A percentile compares a stretch with the other conserved stretches of the same genome.
Conservation (phyloP, 2,113 vertebrate species). For the Protobothrops mucrosquamatus region DNA sequence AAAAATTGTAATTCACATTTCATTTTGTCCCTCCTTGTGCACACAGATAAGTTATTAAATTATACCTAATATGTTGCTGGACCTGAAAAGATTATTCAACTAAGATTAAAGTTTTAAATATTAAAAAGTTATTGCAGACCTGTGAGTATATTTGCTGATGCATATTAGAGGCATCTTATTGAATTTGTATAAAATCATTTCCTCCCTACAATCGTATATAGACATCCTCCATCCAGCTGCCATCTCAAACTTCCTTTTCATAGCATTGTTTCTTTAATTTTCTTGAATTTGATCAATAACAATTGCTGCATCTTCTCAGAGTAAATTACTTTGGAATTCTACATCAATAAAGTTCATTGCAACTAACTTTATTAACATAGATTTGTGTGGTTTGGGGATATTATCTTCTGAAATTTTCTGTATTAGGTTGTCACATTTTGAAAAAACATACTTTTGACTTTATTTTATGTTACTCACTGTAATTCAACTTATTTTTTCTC, state of each 20-base stretch:
- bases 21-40: no score
- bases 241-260: slow-evolving; percentile 23
- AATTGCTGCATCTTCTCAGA: neutral
- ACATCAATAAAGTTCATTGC: neutral
- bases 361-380: slow-evolving; percentile 34
- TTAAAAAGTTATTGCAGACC: neutral
- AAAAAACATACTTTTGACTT: neutral
- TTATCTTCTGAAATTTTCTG: neutral
- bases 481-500: neutral
- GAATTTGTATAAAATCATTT: neutral
- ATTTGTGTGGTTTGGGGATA: slow-evolving; percentile 9
- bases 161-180: neutral
- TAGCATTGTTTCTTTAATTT: neutral
- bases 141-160: neutral
- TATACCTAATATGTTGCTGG: neutral
- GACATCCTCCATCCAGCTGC: neutral
- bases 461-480: neutral
- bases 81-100: neutral
- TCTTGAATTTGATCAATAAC: slow-evolving; percentile 29
- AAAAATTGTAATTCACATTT: neutral
- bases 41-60: neutral
- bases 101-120: neutral
- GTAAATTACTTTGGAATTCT: slow-evolving; percentile 15
- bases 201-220: neutral
- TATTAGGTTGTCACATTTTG: neutral